Evolutionary conservation across 2,888 invertebrate species (phyloP).

Genomic region (Hirtodrosophila cameraria): DNA sequence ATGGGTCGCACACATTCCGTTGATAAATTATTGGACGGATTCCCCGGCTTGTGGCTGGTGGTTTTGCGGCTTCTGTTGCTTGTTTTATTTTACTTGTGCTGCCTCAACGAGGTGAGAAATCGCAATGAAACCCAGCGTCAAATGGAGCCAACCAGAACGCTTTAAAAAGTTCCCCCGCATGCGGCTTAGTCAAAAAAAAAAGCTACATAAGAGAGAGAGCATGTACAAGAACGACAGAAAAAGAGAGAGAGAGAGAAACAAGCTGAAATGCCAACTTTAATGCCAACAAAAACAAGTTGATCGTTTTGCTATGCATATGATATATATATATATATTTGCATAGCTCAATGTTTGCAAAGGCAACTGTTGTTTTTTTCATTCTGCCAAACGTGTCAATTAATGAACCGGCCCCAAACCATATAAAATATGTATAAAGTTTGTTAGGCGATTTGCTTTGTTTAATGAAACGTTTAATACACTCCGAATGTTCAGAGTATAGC

Average conservation of each 20-base stretch:
- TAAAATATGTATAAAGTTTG: slow-evolving; percentile 62
- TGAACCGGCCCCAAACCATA: slow-evolving; percentile 50
- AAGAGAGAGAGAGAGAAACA: not conserved
- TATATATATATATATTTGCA: slow-evolving; percentile 16
- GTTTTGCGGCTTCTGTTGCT: slow-evolving; percentile 13
- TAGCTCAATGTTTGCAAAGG: slow-evolving; percentile 1
- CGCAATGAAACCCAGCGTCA: slow-evolving; percentile 51
- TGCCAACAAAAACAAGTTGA: slow-evolving; percentile 40
- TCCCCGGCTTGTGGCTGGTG: slow-evolving; percentile 44
- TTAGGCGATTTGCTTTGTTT: slow-evolving; percentile 55
- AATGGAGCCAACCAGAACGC: slow-evolving; percentile 15
- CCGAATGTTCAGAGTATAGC: not conserved
- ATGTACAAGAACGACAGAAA: not conserved
- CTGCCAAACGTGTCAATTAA: slow-evolving; percentile 61
- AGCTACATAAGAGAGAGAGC: not conserved
- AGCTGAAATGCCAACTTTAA: not conserved
- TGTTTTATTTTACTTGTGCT: slow-evolving; percentile 46
- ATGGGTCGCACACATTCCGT: slow-evolving; percentile 50
- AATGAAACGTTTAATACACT: slow-evolving; percentile 30
- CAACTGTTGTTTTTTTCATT: slow-evolving; percentile 21
- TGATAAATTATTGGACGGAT: slow-evolving; percentile 63
- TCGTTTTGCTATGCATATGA: slow-evolving; percentile 21
- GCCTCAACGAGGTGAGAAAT: slow-evolving; percentile 65
- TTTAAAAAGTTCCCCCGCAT: slow-evolving; percentile 55
- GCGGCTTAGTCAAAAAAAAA: not conserved